These are phyloP conservation scores for Acanthornis magna DNA, from an alignment of 2,797 vertebrate species.

Conservation along the genomic window DNA sequence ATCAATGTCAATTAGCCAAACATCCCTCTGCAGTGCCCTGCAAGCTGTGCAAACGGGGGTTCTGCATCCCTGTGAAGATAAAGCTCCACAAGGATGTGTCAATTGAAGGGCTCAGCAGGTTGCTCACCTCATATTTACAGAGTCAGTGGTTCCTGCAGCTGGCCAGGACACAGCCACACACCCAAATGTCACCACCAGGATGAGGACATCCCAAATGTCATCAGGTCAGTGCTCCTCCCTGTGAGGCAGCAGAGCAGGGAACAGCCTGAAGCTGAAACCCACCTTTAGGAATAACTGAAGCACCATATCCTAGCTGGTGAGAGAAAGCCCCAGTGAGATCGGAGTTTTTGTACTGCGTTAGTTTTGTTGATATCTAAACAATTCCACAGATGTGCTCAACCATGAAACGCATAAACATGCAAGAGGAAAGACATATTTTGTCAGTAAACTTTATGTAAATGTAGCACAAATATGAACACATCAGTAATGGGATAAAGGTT, in stretches of 20 bases:
- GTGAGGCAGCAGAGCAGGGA: background rate
- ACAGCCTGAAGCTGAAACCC: background rate
- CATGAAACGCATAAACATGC: background rate
- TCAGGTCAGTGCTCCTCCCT: background rate
- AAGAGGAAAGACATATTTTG: background rate
- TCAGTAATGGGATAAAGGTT: background rate
- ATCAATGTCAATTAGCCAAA: background rate
- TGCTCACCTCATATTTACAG: background rate
- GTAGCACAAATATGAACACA: background rate
- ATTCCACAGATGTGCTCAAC: background rate
- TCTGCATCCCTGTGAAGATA: background rate
- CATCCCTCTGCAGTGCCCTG: background rate
- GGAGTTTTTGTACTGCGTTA: background rate
- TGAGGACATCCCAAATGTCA: background rate
- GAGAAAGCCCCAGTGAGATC: background rate
- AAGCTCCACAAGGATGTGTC: background rate
- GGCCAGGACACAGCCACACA: background rate
- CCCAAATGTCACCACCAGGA: accelerated
- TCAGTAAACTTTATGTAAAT: background rate
- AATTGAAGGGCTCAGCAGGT: background rate
- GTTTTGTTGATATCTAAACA: background rate
- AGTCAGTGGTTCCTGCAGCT: background rate
- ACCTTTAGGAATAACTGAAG: background rate
- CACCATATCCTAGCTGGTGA: background rate
- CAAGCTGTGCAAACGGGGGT: background rate